These are phyloP conservation scores for Cetoscarus ocellatus DNA, from an alignment of 2,797 vertebrate species.

Conservation along the genomic window DNA sequence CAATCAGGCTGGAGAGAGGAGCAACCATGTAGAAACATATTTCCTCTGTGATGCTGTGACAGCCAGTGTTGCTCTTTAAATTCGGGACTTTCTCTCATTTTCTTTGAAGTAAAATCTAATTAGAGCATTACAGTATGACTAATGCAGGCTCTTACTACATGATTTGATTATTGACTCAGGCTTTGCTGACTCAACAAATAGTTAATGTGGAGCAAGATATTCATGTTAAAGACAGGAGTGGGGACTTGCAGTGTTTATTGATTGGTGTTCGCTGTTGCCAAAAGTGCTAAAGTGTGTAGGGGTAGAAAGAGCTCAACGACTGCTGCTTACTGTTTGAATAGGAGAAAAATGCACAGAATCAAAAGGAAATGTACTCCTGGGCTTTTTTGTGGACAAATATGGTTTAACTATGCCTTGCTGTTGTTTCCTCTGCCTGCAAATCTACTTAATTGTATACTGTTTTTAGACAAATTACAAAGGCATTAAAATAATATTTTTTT, in stretches of 20 bases:
- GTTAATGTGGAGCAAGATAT: neutral
- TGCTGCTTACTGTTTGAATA: neutral
- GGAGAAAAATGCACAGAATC: neutral
- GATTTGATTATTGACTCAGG: slow-evolving; percentile 12
- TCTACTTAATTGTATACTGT: no score
- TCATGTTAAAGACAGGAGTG: neutral
- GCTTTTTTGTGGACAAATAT: no score
- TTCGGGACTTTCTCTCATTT: neutral
- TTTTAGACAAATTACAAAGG: no score
- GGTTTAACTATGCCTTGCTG: no score
- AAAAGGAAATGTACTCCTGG: neutral
- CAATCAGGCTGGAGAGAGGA: slow-evolving; percentile 41
- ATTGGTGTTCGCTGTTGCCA: neutral
- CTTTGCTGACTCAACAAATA: slow-evolving; percentile 22
- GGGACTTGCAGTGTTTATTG: neutral
- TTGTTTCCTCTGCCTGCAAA: no score
- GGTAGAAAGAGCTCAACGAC: neutral
- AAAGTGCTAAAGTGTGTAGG: neutral
- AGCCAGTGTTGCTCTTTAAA: neutral
- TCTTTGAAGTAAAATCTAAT: neutral
- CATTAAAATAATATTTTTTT: no score
- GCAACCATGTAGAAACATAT: slow-evolving; percentile 24
- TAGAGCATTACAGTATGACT: neutral
- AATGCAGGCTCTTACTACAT: slow-evolving; percentile 9
- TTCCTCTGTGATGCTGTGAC: neutral